Conservation (phyloP, 2,888 invertebrate species). For the Hoplodrina blanda region DNA sequence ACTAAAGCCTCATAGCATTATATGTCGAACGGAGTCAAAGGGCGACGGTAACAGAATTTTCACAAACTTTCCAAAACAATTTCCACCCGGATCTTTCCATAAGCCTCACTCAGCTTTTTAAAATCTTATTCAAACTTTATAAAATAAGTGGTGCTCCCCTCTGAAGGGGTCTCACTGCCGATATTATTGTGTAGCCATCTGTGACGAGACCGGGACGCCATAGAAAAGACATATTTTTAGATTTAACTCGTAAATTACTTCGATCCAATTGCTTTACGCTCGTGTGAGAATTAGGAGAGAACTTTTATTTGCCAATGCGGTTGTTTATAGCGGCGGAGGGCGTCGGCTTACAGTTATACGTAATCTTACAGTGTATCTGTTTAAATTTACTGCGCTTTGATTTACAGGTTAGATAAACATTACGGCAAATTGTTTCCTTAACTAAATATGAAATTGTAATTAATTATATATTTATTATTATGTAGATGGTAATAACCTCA, state of each 20-base stretch:
- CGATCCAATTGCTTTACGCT: slow-evolving; percentile 89
- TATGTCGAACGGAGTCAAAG: slow-evolving; percentile 56
- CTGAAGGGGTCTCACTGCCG: slow-evolving; percentile 78
- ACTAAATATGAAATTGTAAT: slow-evolving; percentile 28
- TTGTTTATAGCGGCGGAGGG: slow-evolving; percentile 76
- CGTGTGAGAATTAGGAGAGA: slow-evolving; percentile 86
- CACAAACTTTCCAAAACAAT: slow-evolving; percentile 74
- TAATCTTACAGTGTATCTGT: slow-evolving; percentile 54
- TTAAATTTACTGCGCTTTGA: slow-evolving; percentile 55
- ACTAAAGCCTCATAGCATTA: slow-evolving; percentile 58
- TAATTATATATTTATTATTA: slow-evolving; percentile 14
- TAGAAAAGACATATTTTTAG: slow-evolving; percentile 90
- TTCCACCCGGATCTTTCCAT: slow-evolving; percentile 76
- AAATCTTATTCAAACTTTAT: slow-evolving; percentile 91
- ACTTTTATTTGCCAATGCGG: slow-evolving; percentile 85
- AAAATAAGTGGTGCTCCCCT: slow-evolving; percentile 87
- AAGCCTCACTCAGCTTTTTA: slow-evolving; percentile 85
- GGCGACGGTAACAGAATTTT: slow-evolving; percentile 65
- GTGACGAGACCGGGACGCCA: slow-evolving; percentile 85
- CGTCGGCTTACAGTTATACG: slow-evolving; percentile 39
- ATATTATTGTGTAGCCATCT: slow-evolving; percentile 90
- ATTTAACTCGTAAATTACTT: slow-evolving; percentile 90
- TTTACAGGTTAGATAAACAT: slow-evolving; percentile 47
- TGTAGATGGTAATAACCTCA: slow-evolving; percentile 27
- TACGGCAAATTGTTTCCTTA: slow-evolving; percentile 48